Conservation (phyloP, 2,797 vertebrate species). For the Luscinia luscinia region DNA sequence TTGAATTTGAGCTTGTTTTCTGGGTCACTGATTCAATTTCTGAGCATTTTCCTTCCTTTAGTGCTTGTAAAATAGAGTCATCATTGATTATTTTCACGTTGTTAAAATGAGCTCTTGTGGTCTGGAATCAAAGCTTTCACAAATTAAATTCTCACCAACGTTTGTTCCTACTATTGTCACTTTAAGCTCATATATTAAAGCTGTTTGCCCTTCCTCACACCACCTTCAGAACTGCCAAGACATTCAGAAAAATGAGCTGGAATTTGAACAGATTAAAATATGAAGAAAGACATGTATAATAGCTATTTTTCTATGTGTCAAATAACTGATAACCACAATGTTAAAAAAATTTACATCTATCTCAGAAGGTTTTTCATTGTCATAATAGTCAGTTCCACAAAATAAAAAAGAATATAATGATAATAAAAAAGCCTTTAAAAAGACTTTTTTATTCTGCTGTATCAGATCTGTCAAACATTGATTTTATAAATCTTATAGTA, state of each 20-base stretch:
- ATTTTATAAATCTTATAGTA: not conserved
- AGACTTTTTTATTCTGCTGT: not conserved
- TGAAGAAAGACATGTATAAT: not conserved
- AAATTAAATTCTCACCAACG: constrained; percentile 6
- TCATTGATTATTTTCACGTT: not conserved
- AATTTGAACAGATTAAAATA: not conserved
- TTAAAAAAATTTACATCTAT: not conserved
- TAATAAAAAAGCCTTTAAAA: not conserved
- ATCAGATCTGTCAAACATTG: not conserved
- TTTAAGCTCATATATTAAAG: not conserved
- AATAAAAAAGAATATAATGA: not conserved
- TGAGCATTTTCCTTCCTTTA: constrained; percentile 38
- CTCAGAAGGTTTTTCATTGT: not conserved
- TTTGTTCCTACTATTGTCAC: not conserved
- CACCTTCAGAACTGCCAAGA: not conserved
- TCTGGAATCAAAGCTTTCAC: constrained; percentile 17
- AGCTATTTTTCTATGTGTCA: not conserved
- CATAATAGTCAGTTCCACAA: not conserved
- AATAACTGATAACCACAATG: not conserved
- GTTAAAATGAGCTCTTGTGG: constrained; percentile 27
- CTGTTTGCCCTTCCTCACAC: not conserved
- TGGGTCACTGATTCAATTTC: constrained; percentile 13
- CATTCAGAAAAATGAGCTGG: not conserved
- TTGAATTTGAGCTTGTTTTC: constrained; percentile 47
- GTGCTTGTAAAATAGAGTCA: constrained; percentile 7